phyloP scores from a whole-genome alignment of 2,113 vertebrate genomes.

The Pungitius pungitius region DNA sequence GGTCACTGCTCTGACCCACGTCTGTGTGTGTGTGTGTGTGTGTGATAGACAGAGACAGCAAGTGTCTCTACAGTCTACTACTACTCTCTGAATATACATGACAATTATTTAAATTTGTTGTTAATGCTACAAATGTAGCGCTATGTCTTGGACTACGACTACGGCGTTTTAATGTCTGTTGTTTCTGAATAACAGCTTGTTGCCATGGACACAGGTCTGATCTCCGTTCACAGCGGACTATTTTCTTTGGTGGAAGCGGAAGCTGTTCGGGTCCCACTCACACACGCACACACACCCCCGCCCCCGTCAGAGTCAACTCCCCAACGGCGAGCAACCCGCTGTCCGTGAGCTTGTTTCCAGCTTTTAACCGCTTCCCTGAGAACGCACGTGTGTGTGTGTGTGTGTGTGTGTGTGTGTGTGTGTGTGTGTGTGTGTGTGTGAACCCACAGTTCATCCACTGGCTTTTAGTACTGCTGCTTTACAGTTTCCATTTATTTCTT shows the following conservation, averaged over 20 bases:
- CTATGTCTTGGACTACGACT: neutral
- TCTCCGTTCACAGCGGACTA: neutral
- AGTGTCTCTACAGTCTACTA: neutral
- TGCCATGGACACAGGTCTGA: neutral
- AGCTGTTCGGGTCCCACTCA: neutral
- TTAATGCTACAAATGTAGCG: neutral
- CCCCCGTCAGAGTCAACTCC: neutral
- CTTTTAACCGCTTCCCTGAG: neutral
- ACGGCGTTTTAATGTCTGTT: neutral
- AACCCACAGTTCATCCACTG: constrained; percentile 1
- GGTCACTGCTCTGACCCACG: constrained; percentile 55
- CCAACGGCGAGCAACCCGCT: neutral
- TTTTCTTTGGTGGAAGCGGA: neutral
- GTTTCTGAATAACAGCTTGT: neutral
- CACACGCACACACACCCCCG: too few species aligned
- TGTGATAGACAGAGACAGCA: neutral
- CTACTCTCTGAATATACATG: neutral
- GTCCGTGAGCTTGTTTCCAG: neutral
- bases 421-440: neutral
- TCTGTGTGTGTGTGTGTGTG: constrained; percentile 28
- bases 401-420: neutral
- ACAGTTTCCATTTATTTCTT: neutral
- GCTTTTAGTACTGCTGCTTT: neutral
- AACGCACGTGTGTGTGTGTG: neutral
- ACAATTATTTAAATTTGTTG: neutral